Conservation (phyloP, 1,140 invertebrate genomes). For the Drosophila novamexicana region DNA sequence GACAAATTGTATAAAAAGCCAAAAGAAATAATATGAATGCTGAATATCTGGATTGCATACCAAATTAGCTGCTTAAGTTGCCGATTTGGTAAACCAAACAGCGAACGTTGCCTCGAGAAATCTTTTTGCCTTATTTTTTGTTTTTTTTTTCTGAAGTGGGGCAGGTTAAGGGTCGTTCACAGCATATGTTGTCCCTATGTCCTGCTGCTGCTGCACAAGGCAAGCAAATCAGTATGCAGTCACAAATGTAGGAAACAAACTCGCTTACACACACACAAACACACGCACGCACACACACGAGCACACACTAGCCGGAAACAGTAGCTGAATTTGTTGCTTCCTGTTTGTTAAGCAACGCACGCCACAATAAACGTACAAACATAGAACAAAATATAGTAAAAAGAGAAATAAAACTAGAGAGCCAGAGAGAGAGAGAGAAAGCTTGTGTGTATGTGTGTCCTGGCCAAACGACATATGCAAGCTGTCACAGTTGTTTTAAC, state of each 20-base stretch:
- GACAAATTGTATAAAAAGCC: slow-evolving; percentile 50
- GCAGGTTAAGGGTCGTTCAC: slow-evolving; percentile 75
- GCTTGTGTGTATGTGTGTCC: slow-evolving; percentile 34
- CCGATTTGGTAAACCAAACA: slow-evolving; percentile 12
- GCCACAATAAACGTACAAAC: slow-evolving; percentile 67
- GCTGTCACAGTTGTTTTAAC: slow-evolving; percentile 84
- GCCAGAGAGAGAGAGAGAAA: slow-evolving; percentile 1
- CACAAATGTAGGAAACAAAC: slow-evolving; percentile 68
- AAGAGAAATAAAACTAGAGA: slow-evolving; percentile 5
- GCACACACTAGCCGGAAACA: slow-evolving; percentile 58
- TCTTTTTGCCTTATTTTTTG: slow-evolving; percentile 1
- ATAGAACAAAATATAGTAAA: slow-evolving; percentile 18
- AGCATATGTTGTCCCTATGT: slow-evolving; percentile 69
- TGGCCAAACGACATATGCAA: slow-evolving; percentile 76
- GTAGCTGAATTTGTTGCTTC: slow-evolving; percentile 83
- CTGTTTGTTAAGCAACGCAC: slow-evolving; percentile 81
- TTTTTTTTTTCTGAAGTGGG: slow-evolving; percentile 48
- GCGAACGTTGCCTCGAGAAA: background rate
- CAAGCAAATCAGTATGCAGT: slow-evolving; percentile 83
- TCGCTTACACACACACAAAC: slow-evolving; percentile 18
- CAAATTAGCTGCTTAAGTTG: slow-evolving; percentile 62
- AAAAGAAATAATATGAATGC: slow-evolving; percentile 74
- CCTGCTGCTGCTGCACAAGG: slow-evolving; percentile 65
- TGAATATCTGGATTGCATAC: slow-evolving; percentile 74
- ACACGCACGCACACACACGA: slow-evolving; percentile 12